A percentile compares a stretch with the other conserved stretches of the same genome.
These are phyloP conservation scores for Leptopilina drosophilae DNA, from an alignment of 2,888 invertebrate species.

Conservation along the genomic window DNA sequence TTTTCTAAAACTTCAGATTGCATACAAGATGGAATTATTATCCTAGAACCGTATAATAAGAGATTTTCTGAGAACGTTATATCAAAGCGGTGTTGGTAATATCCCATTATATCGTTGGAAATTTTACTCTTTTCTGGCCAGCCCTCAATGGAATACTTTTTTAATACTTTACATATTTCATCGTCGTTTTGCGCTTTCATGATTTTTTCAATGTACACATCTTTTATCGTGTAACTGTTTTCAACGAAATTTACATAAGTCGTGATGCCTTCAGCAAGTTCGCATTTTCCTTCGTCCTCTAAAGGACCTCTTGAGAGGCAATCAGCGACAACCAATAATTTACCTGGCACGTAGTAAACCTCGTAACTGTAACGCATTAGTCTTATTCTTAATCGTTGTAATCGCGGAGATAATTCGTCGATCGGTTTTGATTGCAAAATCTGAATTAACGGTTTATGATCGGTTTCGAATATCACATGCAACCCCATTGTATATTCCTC, in stretches of 20 bases:
- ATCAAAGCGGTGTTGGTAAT: not conserved
- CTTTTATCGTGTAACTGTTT: slow-evolving; percentile 49
- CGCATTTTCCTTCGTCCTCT: slow-evolving; percentile 27
- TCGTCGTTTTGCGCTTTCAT: not conserved
- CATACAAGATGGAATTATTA: too few species aligned
- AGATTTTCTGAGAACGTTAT: too few species aligned
- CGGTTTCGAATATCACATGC: slow-evolving; percentile 66
- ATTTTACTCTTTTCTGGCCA: not conserved
- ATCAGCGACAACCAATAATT: slow-evolving; percentile 64
- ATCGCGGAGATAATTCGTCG: slow-evolving; percentile 67
- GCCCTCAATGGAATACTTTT: not conserved
- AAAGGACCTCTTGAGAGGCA: slow-evolving; percentile 59
- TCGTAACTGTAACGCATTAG: slow-evolving; percentile 63
- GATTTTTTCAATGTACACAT: not conserved
- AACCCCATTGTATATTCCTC: slow-evolving; percentile 66
- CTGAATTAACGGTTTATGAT: slow-evolving; percentile 71
- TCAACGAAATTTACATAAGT: slow-evolving; percentile 48
- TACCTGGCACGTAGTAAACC: slow-evolving; percentile 65
- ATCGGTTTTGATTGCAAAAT: slow-evolving; percentile 69
- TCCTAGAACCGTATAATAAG: too few species aligned
- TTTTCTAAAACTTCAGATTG: too few species aligned
- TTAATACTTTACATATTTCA: not conserved
- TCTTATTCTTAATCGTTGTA: slow-evolving; percentile 68
- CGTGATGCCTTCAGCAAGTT: slow-evolving; percentile 35
- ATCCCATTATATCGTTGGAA: not conserved